Conservation (phyloP, 1,140 invertebrate genomes). For the Aphelinus atriplicis region DNA sequence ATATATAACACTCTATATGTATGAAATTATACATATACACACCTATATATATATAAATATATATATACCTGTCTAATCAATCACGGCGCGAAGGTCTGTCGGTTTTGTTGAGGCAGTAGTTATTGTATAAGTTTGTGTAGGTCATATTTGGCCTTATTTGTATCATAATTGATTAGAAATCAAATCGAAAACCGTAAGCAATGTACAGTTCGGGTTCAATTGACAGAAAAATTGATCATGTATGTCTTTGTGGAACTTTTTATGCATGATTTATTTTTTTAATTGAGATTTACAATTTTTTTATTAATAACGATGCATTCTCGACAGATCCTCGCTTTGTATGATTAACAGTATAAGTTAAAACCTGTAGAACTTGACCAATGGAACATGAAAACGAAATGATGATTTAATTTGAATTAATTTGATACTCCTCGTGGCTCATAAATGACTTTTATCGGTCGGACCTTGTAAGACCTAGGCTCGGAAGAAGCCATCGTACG, state of each 20-base stretch:
- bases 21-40: too few species aligned
- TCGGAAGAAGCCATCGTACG: conserved; percentile 26
- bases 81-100: conserved; percentile 58
- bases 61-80: too few species aligned
- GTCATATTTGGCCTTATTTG: too few species aligned
- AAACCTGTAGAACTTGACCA: conserved; percentile 30
- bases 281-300: not conserved
- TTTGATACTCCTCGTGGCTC: conserved; percentile 29
- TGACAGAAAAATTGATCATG: not conserved
- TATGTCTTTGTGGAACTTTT: conserved; percentile 16
- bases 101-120: conserved; percentile 15
- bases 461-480: conserved; percentile 26
- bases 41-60: too few species aligned
- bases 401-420: conserved; percentile 1
- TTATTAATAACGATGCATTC: not conserved
- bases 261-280: conserved; percentile 15
- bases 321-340: conserved; percentile 24
- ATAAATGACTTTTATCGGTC: conserved; percentile 30
- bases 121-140: too few species aligned
- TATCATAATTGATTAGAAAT: too few species aligned
- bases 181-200: too few species aligned
- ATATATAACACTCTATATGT: too few species aligned
- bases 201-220: not conserved
- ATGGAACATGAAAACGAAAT: conserved; percentile 3
- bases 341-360: conserved; percentile 16